Evolutionary conservation across 2,113 vertebrate genomes (phyloP).

Genomic region (Anguilla rostrata): DNA sequence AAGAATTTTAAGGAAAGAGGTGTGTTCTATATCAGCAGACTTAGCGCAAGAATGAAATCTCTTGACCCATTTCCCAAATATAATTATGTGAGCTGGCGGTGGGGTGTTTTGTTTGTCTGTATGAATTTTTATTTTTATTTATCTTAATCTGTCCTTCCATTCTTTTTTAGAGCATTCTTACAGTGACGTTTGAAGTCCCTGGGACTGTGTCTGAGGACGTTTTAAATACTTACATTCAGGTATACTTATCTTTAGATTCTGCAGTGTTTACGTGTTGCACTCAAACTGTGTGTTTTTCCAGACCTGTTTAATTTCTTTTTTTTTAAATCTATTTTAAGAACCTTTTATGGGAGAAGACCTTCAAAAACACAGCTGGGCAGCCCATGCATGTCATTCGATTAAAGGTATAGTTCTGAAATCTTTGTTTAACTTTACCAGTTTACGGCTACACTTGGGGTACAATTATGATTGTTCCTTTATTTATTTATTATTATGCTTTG

Average conservation of each 20-base stretch:
- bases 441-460: too few species aligned
- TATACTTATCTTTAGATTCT: conserved; percentile 46
- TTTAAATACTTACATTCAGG: conserved; percentile 89
- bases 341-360: conserved; percentile 91
- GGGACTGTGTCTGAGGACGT: conserved; percentile 83
- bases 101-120: too few species aligned
- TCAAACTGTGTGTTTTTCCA: not conserved
- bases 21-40: too few species aligned
- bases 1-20: too few species aligned
- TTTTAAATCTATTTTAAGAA: conserved; percentile 68
- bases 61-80: too few species aligned
- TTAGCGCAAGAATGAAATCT: too few species aligned
- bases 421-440: not conserved
- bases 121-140: not conserved
- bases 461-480: too few species aligned
- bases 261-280: not conserved
- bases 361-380: conserved; percentile 75
- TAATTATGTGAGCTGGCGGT: too few species aligned
- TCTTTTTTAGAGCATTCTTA: conserved; percentile 81
- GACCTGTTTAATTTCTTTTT: conserved; percentile 22
- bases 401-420: conserved; percentile 71
- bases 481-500: too few species aligned
- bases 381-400: conserved; percentile 87
- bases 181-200: conserved; percentile 86
- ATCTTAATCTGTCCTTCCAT: not conserved